Conservation (phyloP, 2,888 invertebrate species). For the Cerastis leucographa region DNA sequence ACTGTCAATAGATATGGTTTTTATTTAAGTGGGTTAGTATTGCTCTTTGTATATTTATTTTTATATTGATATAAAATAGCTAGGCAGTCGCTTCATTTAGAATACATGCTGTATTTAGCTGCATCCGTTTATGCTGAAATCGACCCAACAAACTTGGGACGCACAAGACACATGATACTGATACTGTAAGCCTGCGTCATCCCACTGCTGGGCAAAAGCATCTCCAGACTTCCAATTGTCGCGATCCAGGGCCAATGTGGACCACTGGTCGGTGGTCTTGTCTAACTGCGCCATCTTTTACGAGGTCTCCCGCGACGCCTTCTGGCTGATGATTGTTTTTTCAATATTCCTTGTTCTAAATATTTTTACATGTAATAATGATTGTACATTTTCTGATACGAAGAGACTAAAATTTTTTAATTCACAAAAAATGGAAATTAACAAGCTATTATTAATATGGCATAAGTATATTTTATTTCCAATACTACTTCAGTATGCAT, state of each 20-base stretch:
- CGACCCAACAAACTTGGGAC: not conserved
- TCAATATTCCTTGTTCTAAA: not conserved
- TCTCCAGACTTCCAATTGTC: too few species aligned
- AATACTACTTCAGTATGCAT: not conserved
- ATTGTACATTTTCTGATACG: not conserved
- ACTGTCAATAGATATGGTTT: slow-evolving; percentile 70
- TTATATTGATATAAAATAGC: not conserved
- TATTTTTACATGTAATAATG: not conserved
- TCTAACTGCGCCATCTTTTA: too few species aligned
- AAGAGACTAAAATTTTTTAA: not conserved
- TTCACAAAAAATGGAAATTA: too few species aligned
- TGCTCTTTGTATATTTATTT: slow-evolving; percentile 8
- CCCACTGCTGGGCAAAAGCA: too few species aligned
- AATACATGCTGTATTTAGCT: not conserved
- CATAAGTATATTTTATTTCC: not conserved
- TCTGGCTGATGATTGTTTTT: not conserved
- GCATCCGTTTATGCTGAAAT: not conserved
- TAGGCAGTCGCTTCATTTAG: not conserved
- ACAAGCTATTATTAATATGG: not conserved
- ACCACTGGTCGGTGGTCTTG: too few species aligned
- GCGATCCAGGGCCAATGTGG: too few species aligned
- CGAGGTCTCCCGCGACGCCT: too few species aligned
- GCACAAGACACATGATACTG: too few species aligned
- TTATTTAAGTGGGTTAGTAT: slow-evolving; percentile 33
- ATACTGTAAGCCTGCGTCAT: too few species aligned